Evolutionary conservation across 64 coral and sea anemone genomes (phyloP).

Genomic region (Actinia tenebrosa): DNA sequence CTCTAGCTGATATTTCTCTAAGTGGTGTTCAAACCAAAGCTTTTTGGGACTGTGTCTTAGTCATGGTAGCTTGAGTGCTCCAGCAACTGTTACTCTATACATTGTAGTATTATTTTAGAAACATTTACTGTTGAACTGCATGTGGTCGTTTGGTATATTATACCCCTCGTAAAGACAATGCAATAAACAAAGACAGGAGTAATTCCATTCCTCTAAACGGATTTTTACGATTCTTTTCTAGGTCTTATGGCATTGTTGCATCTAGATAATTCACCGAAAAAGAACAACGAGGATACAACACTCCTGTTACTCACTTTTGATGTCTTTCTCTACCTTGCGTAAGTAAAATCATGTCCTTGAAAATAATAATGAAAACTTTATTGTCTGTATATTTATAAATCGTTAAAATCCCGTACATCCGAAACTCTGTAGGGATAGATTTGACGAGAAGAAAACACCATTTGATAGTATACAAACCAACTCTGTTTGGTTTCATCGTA

Average conservation of each 20-base stretch:
- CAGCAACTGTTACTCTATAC: not conserved
- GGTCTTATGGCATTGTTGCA: too few species aligned
- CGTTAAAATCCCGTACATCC: not conserved
- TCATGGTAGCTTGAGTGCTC: not conserved
- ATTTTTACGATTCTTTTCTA: too few species aligned
- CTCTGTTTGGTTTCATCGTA: not conserved
- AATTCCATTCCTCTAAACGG: too few species aligned
- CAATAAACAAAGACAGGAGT: not conserved
- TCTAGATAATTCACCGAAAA: too few species aligned
- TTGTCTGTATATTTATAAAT: not conserved
- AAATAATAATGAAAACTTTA: not conserved
- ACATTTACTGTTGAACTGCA: not conserved
- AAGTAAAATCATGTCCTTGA: not conserved
- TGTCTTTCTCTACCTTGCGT: too few species aligned
- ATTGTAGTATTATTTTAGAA: not conserved
- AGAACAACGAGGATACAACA: too few species aligned
- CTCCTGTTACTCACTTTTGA: too few species aligned
- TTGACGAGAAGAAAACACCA: not conserved
- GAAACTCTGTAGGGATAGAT: not conserved
- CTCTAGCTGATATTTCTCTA: not conserved
- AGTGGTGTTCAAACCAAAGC: not conserved
- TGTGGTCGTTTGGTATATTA: not conserved
- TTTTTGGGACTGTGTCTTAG: not conserved
- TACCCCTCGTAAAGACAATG: not conserved
- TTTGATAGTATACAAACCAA: not conserved